These are phyloP conservation scores for Cheilosia scutellata DNA, from an alignment of 2,888 invertebrate genomes.

Conservation along the genomic window DNA sequence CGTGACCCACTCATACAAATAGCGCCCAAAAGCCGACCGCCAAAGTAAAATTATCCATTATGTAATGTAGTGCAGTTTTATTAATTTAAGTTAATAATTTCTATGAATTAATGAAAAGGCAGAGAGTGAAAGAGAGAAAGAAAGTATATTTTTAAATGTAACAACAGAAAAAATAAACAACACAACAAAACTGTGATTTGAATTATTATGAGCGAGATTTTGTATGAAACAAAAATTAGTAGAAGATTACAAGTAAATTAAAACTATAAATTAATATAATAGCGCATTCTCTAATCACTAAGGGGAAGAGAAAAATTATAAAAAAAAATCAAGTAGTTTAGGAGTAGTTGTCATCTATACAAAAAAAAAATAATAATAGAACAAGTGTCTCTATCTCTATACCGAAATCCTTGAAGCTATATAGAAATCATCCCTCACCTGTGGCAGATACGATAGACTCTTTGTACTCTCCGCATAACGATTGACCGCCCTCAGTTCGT, in stretches of 20 bases:
- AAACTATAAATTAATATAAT: slow-evolving; percentile 58
- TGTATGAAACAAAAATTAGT: slow-evolving; percentile 49
- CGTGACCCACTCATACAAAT: background rate
- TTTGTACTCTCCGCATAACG: slow-evolving; percentile 96
- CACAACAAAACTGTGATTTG: slow-evolving; percentile 36
- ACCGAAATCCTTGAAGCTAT: slow-evolving; percentile 83
- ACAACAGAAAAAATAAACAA: slow-evolving; percentile 18
- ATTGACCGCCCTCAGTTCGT: slow-evolving; percentile 93
- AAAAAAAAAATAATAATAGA: slow-evolving; percentile 6
- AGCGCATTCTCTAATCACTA: slow-evolving; percentile 69
- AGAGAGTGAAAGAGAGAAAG: slow-evolving; percentile 25
- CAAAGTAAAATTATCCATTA: background rate
- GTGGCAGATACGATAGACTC: slow-evolving; percentile 95
- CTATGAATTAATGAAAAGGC: slow-evolving; percentile 41
- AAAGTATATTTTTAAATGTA: slow-evolving; percentile 10
- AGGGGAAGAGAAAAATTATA: slow-evolving; percentile 37
- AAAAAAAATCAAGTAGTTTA: slow-evolving; percentile 59
- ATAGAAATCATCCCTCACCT: slow-evolving; percentile 88
- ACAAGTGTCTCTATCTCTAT: slow-evolving; percentile 76
- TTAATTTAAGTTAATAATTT: slow-evolving; percentile 50
- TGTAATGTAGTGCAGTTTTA: slow-evolving; percentile 23
- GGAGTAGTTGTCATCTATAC: slow-evolving; percentile 72
- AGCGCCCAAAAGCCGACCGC: background rate
- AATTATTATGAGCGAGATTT: slow-evolving; percentile 10
- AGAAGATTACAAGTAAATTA: slow-evolving; percentile 43